These are phyloP conservation scores for Halictus quadricinctus DNA, from an alignment of 2,888 invertebrate species.

Conservation along the genomic window DNA sequence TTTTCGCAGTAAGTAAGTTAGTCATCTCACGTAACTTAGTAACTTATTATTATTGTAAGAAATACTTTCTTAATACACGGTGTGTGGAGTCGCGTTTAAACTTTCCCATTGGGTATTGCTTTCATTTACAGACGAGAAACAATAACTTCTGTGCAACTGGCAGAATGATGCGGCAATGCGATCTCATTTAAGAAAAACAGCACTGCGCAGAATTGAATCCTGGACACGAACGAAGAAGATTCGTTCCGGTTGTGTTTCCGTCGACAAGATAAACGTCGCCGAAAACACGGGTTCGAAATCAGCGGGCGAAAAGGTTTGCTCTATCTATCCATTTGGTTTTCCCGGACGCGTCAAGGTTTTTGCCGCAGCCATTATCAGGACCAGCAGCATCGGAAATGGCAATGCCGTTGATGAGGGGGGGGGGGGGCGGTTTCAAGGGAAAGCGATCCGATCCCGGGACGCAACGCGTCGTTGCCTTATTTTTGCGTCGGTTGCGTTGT, in stretches of 20 bases:
- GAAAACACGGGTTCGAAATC: background rate
- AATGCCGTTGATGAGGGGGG: too few relatives aligned
- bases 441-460: slow-evolving; percentile 2
- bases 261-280: background rate
- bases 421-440: slow-evolving; percentile 22
- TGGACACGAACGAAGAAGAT: background rate
- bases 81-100: background rate
- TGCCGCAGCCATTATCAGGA: slow-evolving; percentile 35
- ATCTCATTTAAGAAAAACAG: background rate
- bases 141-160: background rate
- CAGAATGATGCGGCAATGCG: background rate
- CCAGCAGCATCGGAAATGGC: slow-evolving; percentile 42
- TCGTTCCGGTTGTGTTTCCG: background rate
- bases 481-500: slow-evolving; percentile 29
- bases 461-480: slow-evolving; percentile 25
- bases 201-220: background rate
- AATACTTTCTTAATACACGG: too few relatives aligned
- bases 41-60: too few relatives aligned
- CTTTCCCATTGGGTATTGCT: background rate
- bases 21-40: too few relatives aligned
- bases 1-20: too few relatives aligned
- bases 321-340: slow-evolving; percentile 10
- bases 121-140: background rate
- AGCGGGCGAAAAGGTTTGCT: background rate
- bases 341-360: slow-evolving; percentile 28